phyloP scores from a whole-genome alignment of 2,888 invertebrate species.

The Eupithecia subumbrata region DNA sequence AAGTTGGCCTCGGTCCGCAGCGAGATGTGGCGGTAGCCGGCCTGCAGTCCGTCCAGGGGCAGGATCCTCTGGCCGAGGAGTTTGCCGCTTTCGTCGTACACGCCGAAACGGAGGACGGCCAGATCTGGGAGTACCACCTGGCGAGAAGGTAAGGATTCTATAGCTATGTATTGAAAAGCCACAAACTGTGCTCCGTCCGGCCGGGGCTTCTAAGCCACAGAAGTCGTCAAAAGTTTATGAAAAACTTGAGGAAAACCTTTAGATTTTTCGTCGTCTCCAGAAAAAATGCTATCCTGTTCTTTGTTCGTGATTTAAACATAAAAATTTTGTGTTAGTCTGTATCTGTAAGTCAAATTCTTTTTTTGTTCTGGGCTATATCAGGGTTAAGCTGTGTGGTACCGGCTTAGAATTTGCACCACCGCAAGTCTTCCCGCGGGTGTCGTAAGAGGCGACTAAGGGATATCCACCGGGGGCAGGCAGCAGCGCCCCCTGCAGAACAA shows the following conservation, averaged over 20 bases:
- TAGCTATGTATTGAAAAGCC: background rate
- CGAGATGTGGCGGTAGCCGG: conserved; percentile 98
- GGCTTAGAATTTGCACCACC: no score
- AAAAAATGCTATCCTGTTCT: background rate
- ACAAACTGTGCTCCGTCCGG: no score
- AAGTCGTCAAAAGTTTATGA: background rate
- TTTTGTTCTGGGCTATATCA: no score
- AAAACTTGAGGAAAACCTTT: background rate
- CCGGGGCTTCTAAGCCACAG: background rate
- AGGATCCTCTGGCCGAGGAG: conserved; percentile 98
- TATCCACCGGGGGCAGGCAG: no score
- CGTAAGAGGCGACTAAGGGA: no score
- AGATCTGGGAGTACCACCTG: conserved; percentile 98
- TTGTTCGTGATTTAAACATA: background rate
- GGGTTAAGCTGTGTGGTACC: no score
- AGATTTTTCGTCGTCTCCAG: background rate
- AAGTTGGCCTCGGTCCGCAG: conserved; percentile 99
- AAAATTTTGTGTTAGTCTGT: no score
- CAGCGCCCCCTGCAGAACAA: no score
- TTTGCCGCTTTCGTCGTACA: conserved; percentile 98
- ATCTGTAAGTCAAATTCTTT: no score
- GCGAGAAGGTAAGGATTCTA: background rate
- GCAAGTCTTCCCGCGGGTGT: no score
- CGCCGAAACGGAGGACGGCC: conserved; percentile 98
- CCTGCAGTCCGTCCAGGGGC: conserved; percentile 98